Percentiles rank a stretch among this genome's conserved stretches.
These are phyloP conservation scores for Artibeus lituratus DNA, from an alignment of 2,797 vertebrate genomes.

Conservation along the genomic window DNA sequence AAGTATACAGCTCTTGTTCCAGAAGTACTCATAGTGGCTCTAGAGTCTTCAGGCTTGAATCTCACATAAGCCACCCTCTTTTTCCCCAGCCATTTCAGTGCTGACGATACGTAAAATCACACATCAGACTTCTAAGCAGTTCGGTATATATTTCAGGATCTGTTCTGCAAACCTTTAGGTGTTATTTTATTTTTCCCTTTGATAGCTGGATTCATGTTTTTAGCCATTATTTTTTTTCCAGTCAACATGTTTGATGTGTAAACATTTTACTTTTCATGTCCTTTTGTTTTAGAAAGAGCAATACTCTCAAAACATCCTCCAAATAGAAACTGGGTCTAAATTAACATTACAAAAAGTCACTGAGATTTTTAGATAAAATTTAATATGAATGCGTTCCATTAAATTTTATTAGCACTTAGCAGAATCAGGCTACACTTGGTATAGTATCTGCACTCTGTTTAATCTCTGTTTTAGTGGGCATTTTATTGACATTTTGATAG, in stretches of 20 bases:
- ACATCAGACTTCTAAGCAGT: not conserved
- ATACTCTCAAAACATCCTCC: not conserved
- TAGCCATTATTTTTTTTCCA: not conserved
- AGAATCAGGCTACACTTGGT: not conserved
- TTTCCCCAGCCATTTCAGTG: not conserved
- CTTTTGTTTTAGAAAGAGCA: not conserved
- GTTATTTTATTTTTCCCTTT: not conserved
- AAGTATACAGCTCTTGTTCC: not conserved
- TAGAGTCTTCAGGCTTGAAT: not conserved
- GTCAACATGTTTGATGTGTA: not conserved
- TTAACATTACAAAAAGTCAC: conserved; percentile 13
- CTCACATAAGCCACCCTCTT: not conserved
- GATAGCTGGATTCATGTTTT: not conserved
- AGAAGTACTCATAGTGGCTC: not conserved
- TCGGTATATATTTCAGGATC: not conserved
- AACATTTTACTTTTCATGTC: not conserved
- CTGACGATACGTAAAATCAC: not conserved
- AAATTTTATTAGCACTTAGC: conserved; percentile 4
- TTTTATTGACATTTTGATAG: conserved; percentile 53
- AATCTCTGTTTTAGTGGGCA: conserved; percentile 18
- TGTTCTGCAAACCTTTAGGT: not conserved
- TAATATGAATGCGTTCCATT: not conserved
- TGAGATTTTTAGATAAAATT: not conserved
- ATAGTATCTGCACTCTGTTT: conserved; percentile 6
- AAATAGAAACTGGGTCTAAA: not conserved